A percentile compares a stretch with the other conserved stretches of the same genome.
These are phyloP conservation scores for Spisula subtruncata DNA, from an alignment of 2,888 invertebrate genomes.

Conservation along the genomic window DNA sequence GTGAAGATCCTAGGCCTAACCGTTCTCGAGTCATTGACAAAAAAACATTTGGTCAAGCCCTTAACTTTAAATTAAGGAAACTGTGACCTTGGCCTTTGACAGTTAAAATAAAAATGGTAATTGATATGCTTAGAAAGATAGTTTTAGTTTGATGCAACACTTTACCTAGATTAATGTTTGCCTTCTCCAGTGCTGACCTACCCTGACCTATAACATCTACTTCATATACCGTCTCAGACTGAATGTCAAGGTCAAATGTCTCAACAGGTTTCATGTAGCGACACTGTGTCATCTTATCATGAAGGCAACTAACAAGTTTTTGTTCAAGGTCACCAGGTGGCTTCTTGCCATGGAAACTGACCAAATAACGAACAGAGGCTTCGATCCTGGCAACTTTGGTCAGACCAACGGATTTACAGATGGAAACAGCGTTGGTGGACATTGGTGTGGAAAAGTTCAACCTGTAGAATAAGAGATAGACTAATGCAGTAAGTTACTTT, in stretches of 20 bases:
- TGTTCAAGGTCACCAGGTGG: slow-evolving; percentile 71
- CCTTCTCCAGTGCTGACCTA: slow-evolving; percentile 93
- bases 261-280: slow-evolving; percentile 91
- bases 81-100: no score
- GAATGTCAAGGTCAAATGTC: slow-evolving; percentile 89
- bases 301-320: slow-evolving; percentile 88
- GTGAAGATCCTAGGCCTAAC: no score
- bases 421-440: slow-evolving; percentile 98
- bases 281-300: slow-evolving; percentile 98
- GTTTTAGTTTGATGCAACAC: neutral
- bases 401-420: slow-evolving; percentile 95
- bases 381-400: slow-evolving; percentile 93
- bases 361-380: slow-evolving; percentile 90
- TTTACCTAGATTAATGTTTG: slow-evolving; percentile 89
- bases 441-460: slow-evolving; percentile 96
- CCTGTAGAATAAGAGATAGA: slow-evolving; percentile 70
- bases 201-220: slow-evolving; percentile 95
- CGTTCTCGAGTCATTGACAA: no score
- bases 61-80: no score
- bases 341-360: slow-evolving; percentile 74
- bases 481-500: no score
- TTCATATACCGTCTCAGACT: slow-evolving; percentile 92
- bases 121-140: no score
- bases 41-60: no score
- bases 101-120: no score